Percentiles rank a stretch among this genome's conserved stretches.
These are phyloP conservation scores for Augiades crinisus DNA, from an alignment of 2,888 invertebrate genomes.

Conservation along the genomic window DNA sequence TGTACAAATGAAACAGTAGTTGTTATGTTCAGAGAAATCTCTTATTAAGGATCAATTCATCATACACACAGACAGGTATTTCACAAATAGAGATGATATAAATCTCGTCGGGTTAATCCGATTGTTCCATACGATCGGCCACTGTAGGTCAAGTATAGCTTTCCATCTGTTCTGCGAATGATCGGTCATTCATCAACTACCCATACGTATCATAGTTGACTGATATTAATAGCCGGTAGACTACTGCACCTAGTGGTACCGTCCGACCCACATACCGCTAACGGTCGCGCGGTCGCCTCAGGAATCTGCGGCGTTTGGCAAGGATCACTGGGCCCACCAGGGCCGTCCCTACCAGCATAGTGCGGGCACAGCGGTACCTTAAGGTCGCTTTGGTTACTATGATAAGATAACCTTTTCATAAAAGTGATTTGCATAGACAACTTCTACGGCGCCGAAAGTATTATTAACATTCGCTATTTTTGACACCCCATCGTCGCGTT, in stretches of 20 bases:
- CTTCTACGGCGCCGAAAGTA: too few relatives aligned
- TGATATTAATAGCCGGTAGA: slow-evolving; percentile 15
- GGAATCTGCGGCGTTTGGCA: slow-evolving; percentile 6
- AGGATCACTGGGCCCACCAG: slow-evolving; percentile 3
- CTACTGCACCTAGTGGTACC: not conserved
- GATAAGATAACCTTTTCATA: too few relatives aligned
- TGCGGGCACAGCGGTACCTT: too few relatives aligned
- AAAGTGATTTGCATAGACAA: too few relatives aligned
- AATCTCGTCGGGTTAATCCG: not conserved
- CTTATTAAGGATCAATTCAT: not conserved
- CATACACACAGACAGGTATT: not conserved
- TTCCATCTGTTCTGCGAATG: not conserved
- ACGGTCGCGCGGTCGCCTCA: slow-evolving; percentile 42
- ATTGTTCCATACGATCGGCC: slow-evolving; percentile 1
- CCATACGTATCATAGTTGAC: not conserved
- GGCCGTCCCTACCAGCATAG: too few relatives aligned
- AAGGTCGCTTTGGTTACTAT: too few relatives aligned
- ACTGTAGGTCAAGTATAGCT: slow-evolving; percentile 8
- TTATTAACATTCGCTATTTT: too few relatives aligned
- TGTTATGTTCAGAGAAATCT: too few relatives aligned
- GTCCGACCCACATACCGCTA: slow-evolving; percentile 70
- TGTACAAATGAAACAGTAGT: too few relatives aligned
- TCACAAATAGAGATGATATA: not conserved
- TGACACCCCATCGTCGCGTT: too few relatives aligned
- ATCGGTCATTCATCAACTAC: slow-evolving; percentile 15